phyloP scores from a whole-genome alignment of 1,140 invertebrate species.

The Phymastichus coffea region DNA sequence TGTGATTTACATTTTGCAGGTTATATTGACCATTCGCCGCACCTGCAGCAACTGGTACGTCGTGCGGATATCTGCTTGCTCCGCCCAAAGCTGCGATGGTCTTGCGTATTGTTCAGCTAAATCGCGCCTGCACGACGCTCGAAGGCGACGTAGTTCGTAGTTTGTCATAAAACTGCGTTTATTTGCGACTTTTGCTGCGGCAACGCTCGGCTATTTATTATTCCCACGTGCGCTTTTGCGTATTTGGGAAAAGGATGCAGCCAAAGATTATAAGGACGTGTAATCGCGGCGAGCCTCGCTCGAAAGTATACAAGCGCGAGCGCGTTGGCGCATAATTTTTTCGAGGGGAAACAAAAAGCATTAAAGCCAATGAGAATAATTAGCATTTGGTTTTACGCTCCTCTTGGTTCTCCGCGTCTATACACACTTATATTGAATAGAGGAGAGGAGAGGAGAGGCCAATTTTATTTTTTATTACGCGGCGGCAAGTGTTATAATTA shows the following conservation, averaged over 20 bases:
- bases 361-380: conserved; percentile 22
- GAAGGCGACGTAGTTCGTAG: too few species aligned
- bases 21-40: conserved; percentile 57
- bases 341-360: conserved; percentile 18
- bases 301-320: not conserved
- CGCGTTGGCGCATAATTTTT: conserved; percentile 4
- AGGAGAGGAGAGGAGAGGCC: conserved; percentile 6
- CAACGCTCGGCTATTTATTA: too few species aligned
- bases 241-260: too few species aligned
- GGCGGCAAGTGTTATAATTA: conserved; percentile 8
- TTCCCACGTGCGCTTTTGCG: too few species aligned
- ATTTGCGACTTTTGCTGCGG: too few species aligned
- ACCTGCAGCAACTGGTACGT: conserved; percentile 50
- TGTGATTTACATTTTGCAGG: conserved; percentile 58
- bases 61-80: too few species aligned
- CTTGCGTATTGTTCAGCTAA: too few species aligned
- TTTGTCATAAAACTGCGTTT: too few species aligned
- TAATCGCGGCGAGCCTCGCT: not conserved
- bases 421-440: not conserved
- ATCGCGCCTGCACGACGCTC: too few species aligned
- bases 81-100: too few species aligned
- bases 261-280: too few species aligned
- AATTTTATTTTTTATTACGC: conserved; percentile 14
- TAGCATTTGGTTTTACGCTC: conserved; percentile 17
- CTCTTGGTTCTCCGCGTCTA: not conserved